Evolutionary conservation across 1,140 invertebrate genomes (phyloP).

Genomic region (Brachionus plicatilis): DNA sequence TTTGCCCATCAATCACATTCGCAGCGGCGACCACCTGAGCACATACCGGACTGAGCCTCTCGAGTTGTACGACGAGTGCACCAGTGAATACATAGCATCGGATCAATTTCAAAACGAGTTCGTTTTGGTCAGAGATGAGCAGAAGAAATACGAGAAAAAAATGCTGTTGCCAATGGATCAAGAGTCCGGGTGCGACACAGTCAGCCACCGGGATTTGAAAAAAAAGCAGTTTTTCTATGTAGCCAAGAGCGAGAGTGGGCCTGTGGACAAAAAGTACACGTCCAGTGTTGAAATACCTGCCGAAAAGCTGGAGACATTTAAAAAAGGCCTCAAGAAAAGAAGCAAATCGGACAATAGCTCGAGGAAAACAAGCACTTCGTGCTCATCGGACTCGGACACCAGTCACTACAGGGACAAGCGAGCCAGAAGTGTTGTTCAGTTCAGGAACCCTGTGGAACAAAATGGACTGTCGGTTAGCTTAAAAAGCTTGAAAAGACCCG

Average conservation of each 20-base stretch:
- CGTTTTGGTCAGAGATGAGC: not conserved
- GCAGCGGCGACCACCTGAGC: not conserved
- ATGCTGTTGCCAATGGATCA: not conserved
- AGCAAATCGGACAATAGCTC: conserved; percentile 10
- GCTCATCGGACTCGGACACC: not conserved
- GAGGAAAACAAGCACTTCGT: conserved; percentile 5
- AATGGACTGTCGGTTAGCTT: conserved; percentile 22
- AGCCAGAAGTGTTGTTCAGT: conserved; percentile 29
- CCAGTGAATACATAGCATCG: conserved; percentile 5
- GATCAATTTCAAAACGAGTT: conserved; percentile 22
- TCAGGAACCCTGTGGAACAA: not conserved
- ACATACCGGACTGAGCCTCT: conserved; percentile 1
- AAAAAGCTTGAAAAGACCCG: conserved; percentile 28
- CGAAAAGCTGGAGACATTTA: conserved; percentile 13
- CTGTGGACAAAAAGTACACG: not conserved
- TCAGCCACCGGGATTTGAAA: not conserved
- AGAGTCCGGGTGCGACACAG: not conserved
- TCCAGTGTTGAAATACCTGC: conserved; percentile 39
- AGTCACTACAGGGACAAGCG: not conserved
- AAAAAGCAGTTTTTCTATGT: not conserved
- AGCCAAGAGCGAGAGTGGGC: not conserved
- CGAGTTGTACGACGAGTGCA: conserved; percentile 9
- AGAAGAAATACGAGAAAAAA: conserved; percentile 29
- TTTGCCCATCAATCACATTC: not conserved
- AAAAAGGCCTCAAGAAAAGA: not conserved